These are phyloP conservation scores for Thryonomys swinderianus DNA, from an alignment of 2,113 vertebrate species.

Conservation along the genomic window DNA sequence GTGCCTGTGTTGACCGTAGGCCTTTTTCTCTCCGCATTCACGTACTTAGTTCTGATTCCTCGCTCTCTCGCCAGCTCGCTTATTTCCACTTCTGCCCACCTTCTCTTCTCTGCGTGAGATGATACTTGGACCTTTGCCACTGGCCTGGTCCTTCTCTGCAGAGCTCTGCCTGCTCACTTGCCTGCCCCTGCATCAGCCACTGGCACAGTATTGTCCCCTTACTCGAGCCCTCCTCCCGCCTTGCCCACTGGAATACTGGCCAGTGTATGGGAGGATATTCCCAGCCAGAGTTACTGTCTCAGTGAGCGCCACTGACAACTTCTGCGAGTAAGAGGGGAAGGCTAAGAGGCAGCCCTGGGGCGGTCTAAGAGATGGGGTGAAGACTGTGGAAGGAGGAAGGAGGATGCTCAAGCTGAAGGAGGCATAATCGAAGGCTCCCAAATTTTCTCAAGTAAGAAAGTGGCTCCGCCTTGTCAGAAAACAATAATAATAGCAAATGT, in stretches of 20 bases:
- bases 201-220: no score
- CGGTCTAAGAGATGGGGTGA: accelerated
- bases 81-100: accelerated
- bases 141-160: accelerated
- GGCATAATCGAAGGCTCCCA: background rate
- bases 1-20: background rate
- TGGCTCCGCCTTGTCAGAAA: background rate
- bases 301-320: accelerated
- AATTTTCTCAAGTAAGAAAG: no score
- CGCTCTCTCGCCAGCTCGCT: background rate
- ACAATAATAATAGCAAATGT: background rate
- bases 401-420: accelerated
- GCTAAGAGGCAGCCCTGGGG: accelerated
- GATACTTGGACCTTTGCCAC: background rate
- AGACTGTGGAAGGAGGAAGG: background rate
- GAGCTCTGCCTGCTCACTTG: background rate
- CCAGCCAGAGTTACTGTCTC: accelerated
- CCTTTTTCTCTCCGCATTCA: background rate
- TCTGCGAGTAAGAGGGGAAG: background rate
- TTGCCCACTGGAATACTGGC: background rate
- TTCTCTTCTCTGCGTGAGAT: background rate
- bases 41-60: background rate
- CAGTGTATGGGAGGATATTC: accelerated
- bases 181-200: accelerated
- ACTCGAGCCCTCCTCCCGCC: background rate